Base-by-base conservation (phyloP, 2,113 vertebrate species). In the Dicaeum eximium region DNA sequence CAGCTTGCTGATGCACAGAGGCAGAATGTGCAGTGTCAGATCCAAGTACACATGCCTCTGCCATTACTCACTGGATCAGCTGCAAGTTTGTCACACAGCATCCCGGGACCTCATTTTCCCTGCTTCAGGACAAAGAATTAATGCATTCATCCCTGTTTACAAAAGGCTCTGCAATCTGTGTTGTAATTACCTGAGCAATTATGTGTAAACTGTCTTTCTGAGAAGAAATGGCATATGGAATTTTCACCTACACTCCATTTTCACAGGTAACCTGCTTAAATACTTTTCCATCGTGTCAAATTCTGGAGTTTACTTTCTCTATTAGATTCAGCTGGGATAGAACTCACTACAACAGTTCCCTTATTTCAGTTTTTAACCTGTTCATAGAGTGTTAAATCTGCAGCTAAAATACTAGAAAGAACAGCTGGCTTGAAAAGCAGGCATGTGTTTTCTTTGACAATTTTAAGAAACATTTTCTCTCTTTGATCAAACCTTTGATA, bases 401-500 rank as follows among this genome's bases (percentile, higher is more conserved):
- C 31, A 80, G 53, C 56, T 90, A 64, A 69, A 93, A 72, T 42
- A 10, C 45, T 18, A 14, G 42, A 19, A 65, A 88, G 42, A 35
- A 77, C 50, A 88, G 8, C 42, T 87, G 75, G 33, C 35, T 77
- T 40, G 67, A 64, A 88, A 70, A 83, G 22, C 40, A 71, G 37
- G 85, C 92, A 77, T 66, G 54, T 79, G 72, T 73, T 95, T 90
- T 89, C 92, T 80, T 85, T 2, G 0, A 33, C 66, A 82, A 16
- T 92, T 95, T 90, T 77, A 85, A 83, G 67, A 80, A 93, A 91
- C 31, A 37, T 83, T 94, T 95, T 97, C 74, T 93, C 35, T 88
- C 92, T 97, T 96, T 94, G 91, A 94, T 95, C 91, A 82, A 84
- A 80, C 80, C 69, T 95, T 80, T 93, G 93, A 84, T 70, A 65